A percentile compares a stretch with the other conserved stretches of the same genome.
Evolutionary conservation across 37 sponge, comb jelly and placozoan genomes (phyloP).

Genomic region (Petrosia ficiformis): DNA sequence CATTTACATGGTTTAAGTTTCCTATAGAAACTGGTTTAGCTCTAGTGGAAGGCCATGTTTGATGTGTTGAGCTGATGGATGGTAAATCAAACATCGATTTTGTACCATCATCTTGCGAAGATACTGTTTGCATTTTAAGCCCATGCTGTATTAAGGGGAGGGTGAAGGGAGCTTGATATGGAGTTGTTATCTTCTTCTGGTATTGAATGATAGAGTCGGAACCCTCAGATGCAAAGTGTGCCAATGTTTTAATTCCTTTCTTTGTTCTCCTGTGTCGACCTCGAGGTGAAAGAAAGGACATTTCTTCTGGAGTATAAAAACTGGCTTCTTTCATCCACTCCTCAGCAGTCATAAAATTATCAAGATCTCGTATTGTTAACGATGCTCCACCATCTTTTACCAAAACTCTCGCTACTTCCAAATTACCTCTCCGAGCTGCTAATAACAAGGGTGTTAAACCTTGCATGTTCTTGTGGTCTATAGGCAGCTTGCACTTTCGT

Average conservation of each 20-base stretch:
- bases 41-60: not conserved
- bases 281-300: constrained; percentile 48
- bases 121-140: not conserved
- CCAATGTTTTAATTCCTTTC: constrained; percentile 58
- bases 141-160: too few relatives aligned
- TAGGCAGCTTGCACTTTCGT: constrained; percentile 3
- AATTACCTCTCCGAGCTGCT: constrained; percentile 50
- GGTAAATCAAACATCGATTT: constrained; percentile 12
- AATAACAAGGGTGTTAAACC: constrained; percentile 78
- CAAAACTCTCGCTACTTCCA: constrained; percentile 48
- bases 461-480: constrained; percentile 67
- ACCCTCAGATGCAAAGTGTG: too few relatives aligned
- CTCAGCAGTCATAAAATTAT: constrained; percentile 69
- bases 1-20: not conserved
- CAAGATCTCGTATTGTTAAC: constrained; percentile 70
- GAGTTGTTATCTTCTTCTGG: too few relatives aligned
- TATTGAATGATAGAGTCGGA: too few relatives aligned
- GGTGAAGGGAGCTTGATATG: too few relatives aligned
- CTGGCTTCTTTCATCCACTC: constrained; percentile 59
- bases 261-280: constrained; percentile 23
- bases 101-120: not conserved
- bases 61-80: not conserved
- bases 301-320: constrained; percentile 3
- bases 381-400: constrained; percentile 67
- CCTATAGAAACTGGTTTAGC: not conserved